Base-by-base conservation (phyloP, 2,888 invertebrate genomes). In the Plemyria rubiginata region DNA sequence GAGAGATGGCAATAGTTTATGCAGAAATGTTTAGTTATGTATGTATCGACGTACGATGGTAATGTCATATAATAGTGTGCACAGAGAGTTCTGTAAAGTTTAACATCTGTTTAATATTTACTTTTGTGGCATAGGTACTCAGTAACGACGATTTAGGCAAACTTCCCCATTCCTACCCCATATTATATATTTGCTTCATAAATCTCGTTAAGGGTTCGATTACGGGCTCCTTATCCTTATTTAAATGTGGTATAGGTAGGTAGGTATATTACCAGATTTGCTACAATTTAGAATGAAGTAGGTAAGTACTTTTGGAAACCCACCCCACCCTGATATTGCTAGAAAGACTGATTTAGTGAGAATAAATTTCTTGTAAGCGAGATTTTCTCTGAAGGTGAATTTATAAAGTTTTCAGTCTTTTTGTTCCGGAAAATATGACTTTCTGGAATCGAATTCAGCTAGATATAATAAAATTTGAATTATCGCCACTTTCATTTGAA, bases 101-200 rank as follows among this genome's bases (percentile, higher is more conserved):
- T 32, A 7, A 4, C 16, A 36, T 46, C 54, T 45, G 54, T 41
- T 16, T 12, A 1, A 12, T 11, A 46, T 15, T 29, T 16, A 45
- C 45, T 62, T 40, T 11, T 46, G 50, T 58, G 51, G 54, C 41
- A 16, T 38, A 22, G n/a, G 38, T 54, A 57, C 82, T 77, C 80
- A 82, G 22, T 22, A 22, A 78, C 76, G 76, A 75, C 84, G 80
- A 84, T 88, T 88, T 85, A 82, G 84, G 83, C 84, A 85, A 88
- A 87, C 83, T 84, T 82, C 74, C 75, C 72, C 78, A 77, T 80
- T 78, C 72, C 70, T 82, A 76, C 80, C 78, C 73, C 60, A 79
- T 80, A 82, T 84, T 81, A 83, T 82, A 83, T 77, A 85, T 84
- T 84, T 82, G 73, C 75, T 76, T 77, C 80, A 85, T 85, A 84